A percentile compares a stretch with the other conserved stretches of the same genome.
phyloP scores from a whole-genome alignment of 1,140 invertebrate species.

The Harlomillsia oculata region DNA sequence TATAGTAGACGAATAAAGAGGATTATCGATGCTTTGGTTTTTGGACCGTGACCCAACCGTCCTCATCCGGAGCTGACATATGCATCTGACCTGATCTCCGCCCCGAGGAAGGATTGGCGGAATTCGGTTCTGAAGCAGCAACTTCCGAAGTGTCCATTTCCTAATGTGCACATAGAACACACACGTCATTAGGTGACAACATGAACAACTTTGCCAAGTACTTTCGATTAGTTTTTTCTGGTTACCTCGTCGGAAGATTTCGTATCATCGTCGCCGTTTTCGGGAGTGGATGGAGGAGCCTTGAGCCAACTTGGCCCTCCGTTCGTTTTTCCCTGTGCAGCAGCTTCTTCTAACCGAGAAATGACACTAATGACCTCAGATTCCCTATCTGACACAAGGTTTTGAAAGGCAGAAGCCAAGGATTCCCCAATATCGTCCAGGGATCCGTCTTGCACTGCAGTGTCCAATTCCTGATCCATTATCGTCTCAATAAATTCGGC shows the following conservation, averaged over 20 bases:
- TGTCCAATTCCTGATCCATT: slow-evolving; percentile 33
- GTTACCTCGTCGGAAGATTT: slow-evolving; percentile 1
- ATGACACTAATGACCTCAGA: slow-evolving; percentile 7
- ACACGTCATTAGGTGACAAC: no score
- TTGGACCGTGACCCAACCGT: background rate
- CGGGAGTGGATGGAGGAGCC: background rate
- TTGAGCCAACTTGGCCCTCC: no score
- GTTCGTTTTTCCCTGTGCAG: no score
- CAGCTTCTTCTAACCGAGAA: background rate
- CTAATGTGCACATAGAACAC: no score
- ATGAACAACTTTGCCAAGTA: no score
- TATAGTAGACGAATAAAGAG: no score
- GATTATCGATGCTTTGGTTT: background rate
- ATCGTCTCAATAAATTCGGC: slow-evolving; percentile 28
- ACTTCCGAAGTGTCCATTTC: background rate
- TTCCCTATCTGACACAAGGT: slow-evolving; percentile 16
- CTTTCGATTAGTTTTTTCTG: no score
- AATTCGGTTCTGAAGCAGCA: background rate
- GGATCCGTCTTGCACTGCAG: slow-evolving; percentile 30
- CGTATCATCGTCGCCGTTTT: background rate
- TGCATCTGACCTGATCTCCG: background rate
- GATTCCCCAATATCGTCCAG: slow-evolving; percentile 26
- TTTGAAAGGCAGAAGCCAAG: slow-evolving; percentile 21
- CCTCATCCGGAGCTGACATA: background rate
- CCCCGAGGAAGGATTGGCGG: background rate